Evolutionary conservation across 2,888 invertebrate species (phyloP).

Genomic region (Drosophila meridiana): DNA sequence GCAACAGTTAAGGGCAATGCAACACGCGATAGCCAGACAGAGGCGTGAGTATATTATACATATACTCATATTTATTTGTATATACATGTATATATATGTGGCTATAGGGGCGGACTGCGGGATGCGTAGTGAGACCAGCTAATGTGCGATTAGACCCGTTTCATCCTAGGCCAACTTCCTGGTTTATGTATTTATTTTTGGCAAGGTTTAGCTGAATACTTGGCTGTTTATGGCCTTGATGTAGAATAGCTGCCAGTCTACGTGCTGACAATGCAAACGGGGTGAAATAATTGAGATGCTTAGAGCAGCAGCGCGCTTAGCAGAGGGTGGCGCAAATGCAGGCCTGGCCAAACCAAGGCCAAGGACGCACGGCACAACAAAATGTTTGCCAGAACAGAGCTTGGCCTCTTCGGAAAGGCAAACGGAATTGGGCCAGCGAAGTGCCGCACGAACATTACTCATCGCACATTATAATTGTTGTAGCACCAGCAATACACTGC

Average conservation of each 20-base stretch:
- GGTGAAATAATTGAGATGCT: conserved; percentile 21
- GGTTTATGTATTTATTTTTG: not conserved
- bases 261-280: conserved; percentile 33
- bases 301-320: not conserved
- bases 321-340: conserved; percentile 4
- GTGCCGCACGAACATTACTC: conserved; percentile 45
- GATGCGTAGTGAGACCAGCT: conserved; percentile 24
- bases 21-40: conserved; percentile 58
- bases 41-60: not conserved
- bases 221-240: conserved; percentile 9
- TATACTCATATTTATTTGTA: not conserved
- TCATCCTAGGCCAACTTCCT: too few relatives aligned
- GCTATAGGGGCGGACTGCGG: conserved; percentile 26
- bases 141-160: too few relatives aligned
- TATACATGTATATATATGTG: not conserved
- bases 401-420: conserved; percentile 1
- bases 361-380: conserved; percentile 33
- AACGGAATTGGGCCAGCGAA: conserved; percentile 37
- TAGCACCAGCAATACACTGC: not conserved
- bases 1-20: conserved; percentile 67
- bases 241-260: conserved; percentile 27
- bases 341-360: conserved; percentile 35
- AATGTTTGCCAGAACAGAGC: not conserved
- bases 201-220: not conserved
- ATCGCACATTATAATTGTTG: conserved; percentile 25